Evolutionary conservation across 2,113 vertebrate genomes (phyloP).

Genomic region (Echinops telfairi): DNA sequence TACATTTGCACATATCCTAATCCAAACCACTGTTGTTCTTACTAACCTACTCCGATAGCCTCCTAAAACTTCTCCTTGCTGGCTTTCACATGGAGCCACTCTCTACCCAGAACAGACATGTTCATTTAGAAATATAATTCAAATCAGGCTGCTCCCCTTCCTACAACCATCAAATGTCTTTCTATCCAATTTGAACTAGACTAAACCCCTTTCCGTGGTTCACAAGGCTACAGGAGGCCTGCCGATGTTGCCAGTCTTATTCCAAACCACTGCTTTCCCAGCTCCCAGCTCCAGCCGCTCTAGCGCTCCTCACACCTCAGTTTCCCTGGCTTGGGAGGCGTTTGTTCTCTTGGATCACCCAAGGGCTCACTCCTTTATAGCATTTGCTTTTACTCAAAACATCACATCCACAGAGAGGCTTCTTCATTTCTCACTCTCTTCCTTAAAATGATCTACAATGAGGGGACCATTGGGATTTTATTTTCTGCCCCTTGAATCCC

Average conservation of each 20-base stretch:
- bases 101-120: neutral
- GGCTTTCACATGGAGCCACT: neutral
- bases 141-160: neutral
- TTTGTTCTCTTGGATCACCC: no score
- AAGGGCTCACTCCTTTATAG: neutral
- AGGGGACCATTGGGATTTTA: neutral
- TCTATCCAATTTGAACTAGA: neutral
- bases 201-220: neutral
- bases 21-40: neutral
- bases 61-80: no score
- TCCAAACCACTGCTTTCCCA: neutral
- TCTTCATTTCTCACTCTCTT: neutral
- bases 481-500: neutral
- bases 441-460: neutral
- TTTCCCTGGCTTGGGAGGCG: neutral
- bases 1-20: neutral
- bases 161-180: slow-evolving; percentile 14
- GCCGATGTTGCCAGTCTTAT: neutral
- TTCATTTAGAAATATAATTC: neutral
- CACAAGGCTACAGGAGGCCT: neutral
- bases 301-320: neutral
- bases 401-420: neutral
- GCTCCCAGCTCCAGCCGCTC: neutral
- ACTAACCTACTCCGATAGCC: neutral
- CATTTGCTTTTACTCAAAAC: neutral